Evolutionary conservation across 2,113 vertebrate species (phyloP).

Genomic region (Calcarius ornatus): DNA sequence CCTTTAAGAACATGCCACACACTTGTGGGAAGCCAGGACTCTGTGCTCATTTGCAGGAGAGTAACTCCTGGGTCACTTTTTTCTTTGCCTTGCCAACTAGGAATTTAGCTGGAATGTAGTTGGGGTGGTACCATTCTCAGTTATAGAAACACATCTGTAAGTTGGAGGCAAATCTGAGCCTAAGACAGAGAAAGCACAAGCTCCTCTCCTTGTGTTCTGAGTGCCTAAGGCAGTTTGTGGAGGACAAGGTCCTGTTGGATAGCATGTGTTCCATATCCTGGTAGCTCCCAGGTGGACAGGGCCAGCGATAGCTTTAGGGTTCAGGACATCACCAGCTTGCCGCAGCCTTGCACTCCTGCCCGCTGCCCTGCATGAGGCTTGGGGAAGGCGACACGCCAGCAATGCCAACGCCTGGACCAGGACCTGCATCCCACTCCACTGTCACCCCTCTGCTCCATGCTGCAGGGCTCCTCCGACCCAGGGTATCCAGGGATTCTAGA

Average conservation of each 20-base stretch:
- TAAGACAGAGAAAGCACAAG: neutral
- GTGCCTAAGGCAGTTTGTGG: rapidly evolving
- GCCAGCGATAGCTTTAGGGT: rapidly evolving
- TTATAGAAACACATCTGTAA: neutral
- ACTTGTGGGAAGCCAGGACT: neutral
- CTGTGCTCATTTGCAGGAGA: neutral
- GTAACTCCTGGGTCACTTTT: neutral
- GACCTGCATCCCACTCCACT: neutral
- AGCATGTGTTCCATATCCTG: rapidly evolving
- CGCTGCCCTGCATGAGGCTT: rapidly evolving
- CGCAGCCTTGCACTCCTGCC: too few species aligned
- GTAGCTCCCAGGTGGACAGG: neutral
- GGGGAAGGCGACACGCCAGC: rapidly evolving
- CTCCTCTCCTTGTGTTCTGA: neutral
- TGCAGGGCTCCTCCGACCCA: neutral
- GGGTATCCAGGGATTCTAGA: too few species aligned
- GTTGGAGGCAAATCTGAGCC: neutral
- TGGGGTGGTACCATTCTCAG: neutral
- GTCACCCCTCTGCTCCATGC: neutral
- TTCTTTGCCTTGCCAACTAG: neutral
- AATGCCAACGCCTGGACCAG: rapidly evolving
- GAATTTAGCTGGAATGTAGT: neutral
- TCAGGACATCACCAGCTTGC: rapidly evolving
- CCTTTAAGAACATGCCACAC: neutral
- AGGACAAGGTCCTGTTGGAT: neutral